Evolutionary conservation across 2,888 invertebrate species (phyloP), one percentile per base, ranked within the genome.

Genomic region (Helleia helle): DNA sequence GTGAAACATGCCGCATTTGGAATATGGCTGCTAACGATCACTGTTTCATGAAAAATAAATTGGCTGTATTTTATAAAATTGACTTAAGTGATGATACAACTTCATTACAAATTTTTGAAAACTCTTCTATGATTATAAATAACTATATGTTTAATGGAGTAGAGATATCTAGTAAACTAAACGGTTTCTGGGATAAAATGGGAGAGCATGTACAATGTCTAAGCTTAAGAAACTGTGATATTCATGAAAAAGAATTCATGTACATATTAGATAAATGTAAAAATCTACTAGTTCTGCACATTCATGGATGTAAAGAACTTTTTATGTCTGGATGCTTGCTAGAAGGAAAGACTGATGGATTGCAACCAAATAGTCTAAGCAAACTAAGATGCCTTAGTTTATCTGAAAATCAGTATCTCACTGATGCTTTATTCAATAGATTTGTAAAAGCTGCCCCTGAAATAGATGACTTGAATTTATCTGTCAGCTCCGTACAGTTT

Each of bases 291-390:
- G 65, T 71, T 39, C 71, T 93, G 11, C 86, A 87, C 36, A 83
- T 93, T 38, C 86, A 87, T 47, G 86, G 87, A 40, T 93, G 92
- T 54, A 88, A 90, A 54, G 90, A 91, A 42, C 74, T 92, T 12
- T 89, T 93, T 47, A 92, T 93, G 90, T 89, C 91, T 1, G 93
- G 92, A 1, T 85, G 88, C 8, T 72, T 93, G 27, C 62, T 92
- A 27, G 90, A 90, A 54, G 86, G 87, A 18, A 75, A 87, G 36
- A 73, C 85, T 7, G 89, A 91, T 50, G 76, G 87, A 1, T 69
- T 86, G 26, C 56, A 74, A 34, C 62, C 74, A 8, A 62, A 75
- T 24, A 80, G 73, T 37, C 72, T 88, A 12, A 71, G 80, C 42
- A 84, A 86, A 46, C 70, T 93, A 7, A 86, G 76, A 46, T 74